phyloP scores from a whole-genome alignment of 2,888 invertebrate genomes.

The Toxonevra muliebris region DNA sequence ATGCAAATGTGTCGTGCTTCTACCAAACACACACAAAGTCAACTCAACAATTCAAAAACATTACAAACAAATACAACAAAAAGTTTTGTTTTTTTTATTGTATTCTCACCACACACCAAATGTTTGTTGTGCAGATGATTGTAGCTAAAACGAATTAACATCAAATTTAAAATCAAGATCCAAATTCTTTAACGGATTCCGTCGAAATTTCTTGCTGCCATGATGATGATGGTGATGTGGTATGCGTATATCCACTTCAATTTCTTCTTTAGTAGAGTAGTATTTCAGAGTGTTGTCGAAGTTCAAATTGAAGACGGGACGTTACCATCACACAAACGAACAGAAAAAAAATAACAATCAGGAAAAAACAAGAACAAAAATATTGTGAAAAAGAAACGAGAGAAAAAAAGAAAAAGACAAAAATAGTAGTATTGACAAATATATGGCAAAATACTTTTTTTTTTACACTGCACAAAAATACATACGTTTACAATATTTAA shows the following conservation, averaged over 20 bases:
- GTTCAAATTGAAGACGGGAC: neutral
- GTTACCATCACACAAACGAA: neutral
- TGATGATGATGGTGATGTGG: conserved; percentile 62
- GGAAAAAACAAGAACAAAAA: conserved; percentile 10
- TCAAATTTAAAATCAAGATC: conserved; percentile 62
- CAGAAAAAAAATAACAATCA: neutral
- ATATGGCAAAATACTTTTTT: no score
- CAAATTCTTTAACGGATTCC: conserved; percentile 60
- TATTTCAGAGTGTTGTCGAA: neutral
- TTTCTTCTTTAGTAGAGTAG: conserved; percentile 48
- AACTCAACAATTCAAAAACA: no score
- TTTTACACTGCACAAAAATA: no score
- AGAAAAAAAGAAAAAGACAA: conserved; percentile 1
- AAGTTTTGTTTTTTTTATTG: no score
- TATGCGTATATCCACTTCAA: conserved; percentile 57
- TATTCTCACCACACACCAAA: conserved; percentile 37
- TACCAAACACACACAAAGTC: no score
- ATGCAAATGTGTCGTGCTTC: no score
- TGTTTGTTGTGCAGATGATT: conserved; percentile 33
- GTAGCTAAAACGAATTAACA: conserved; percentile 62
- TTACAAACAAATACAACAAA: no score
- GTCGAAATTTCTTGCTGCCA: conserved; percentile 55
- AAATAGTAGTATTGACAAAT: neutral
- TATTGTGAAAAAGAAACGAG: neutral
- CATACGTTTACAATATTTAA: no score